Conservation (phyloP, 2,797 vertebrate species). For the Eulemur coronatus region DNA sequence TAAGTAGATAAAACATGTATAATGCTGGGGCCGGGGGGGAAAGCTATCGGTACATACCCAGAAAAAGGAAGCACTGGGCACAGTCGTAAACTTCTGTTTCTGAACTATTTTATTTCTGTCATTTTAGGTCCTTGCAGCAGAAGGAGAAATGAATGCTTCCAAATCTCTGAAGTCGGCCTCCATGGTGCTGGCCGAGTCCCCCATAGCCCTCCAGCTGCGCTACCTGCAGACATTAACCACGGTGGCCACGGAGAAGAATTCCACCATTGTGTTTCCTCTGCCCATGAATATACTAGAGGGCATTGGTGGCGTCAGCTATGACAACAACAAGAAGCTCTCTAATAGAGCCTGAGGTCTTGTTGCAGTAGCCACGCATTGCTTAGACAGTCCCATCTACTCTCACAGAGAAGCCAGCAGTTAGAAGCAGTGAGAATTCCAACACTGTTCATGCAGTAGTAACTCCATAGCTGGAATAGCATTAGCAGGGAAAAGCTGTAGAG, state of each 20-base stretch:
- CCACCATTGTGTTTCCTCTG: conserved; percentile 86
- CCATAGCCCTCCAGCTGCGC: conserved; percentile 84
- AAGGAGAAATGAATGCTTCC: conserved; percentile 88
- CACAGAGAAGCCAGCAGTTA: background rate
- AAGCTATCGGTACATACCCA: accelerated
- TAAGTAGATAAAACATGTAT: background rate
- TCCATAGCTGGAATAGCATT: background rate
- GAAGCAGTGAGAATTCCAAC: background rate
- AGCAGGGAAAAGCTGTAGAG: background rate
- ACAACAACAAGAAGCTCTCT: conserved; percentile 31
- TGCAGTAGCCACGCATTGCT: accelerated
- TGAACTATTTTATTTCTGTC: background rate
- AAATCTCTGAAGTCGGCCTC: conserved; percentile 86
- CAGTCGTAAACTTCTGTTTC: background rate
- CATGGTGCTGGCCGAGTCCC: conserved; percentile 80
- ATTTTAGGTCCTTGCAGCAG: conserved; percentile 85
- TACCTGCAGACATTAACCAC: conserved; percentile 87
- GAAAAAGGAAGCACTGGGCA: background rate
- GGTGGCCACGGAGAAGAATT: conserved; percentile 83
- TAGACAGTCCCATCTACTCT: background rate
- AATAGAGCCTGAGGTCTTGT: background rate
- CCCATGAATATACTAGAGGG: conserved; percentile 83
- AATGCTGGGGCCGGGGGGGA: accelerated
- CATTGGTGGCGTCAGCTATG: conserved; percentile 48
- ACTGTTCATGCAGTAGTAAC: background rate